Percentiles rank a stretch among this genome's conserved stretches.
These are phyloP conservation scores for Campoplex capitator DNA, from an alignment of 2,888 invertebrate genomes.

Conservation along the genomic window DNA sequence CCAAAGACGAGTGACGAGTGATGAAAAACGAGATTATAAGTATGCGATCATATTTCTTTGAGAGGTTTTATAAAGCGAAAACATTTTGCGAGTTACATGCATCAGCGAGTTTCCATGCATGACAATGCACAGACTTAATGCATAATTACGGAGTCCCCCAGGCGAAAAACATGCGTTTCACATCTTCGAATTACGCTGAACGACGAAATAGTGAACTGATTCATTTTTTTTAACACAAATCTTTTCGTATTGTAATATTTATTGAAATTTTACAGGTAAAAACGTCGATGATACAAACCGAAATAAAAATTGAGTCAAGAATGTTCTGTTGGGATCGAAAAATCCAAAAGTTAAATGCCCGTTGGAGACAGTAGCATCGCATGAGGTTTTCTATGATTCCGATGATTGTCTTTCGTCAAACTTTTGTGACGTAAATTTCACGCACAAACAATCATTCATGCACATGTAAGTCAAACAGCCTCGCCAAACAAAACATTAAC, in stretches of 20 bases:
- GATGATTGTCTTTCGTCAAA: no score
- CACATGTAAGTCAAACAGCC: no score
- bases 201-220: not conserved
- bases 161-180: not conserved
- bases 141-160: slow-evolving; percentile 41
- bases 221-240: not conserved
- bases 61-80: not conserved
- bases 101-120: slow-evolving; percentile 66
- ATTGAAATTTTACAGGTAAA: not conserved
- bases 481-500: no score
- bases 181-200: not conserved
- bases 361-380: no score
- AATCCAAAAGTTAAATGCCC: no score
- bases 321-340: no score
- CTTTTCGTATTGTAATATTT: not conserved
- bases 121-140: slow-evolving; percentile 63
- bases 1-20: not conserved
- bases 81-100: slow-evolving; percentile 49
- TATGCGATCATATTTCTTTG: not conserved
- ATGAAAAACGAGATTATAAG: not conserved
- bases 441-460: no score
- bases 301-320: no score
- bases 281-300: not conserved
- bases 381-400: no score
- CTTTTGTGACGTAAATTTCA: no score